Conservation (phyloP, 2,888 invertebrate species). For the Vesta saturnalis region DNA sequence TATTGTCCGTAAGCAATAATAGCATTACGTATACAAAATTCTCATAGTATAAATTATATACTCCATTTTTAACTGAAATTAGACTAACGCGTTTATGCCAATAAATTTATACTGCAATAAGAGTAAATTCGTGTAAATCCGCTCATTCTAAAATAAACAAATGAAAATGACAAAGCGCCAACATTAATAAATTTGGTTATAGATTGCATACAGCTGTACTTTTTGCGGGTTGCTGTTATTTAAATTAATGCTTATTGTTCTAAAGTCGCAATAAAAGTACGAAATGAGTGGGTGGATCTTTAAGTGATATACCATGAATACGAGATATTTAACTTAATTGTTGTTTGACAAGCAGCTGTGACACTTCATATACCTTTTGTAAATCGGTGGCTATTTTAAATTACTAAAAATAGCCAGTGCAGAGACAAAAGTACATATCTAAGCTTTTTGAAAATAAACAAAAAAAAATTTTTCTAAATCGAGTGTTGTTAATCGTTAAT, state of each 20-base stretch:
- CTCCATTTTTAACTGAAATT: neutral
- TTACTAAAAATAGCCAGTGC: neutral
- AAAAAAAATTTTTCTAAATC: too few relatives aligned
- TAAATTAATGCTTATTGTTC: neutral
- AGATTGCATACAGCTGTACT: constrained; percentile 5
- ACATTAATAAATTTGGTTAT: constrained; percentile 3
- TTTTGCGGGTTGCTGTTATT: neutral
- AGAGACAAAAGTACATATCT: too few relatives aligned
- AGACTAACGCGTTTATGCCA: too few relatives aligned
- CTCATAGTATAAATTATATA: too few relatives aligned
- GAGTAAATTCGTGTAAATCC: neutral
- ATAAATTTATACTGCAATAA: neutral
- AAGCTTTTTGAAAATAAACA: too few relatives aligned
- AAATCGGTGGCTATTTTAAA: neutral
- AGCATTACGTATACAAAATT: too few relatives aligned
- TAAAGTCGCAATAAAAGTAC: neutral
- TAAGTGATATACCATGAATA: neutral
- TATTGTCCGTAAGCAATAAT: too few relatives aligned
- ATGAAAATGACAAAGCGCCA: neutral
- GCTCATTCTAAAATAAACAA: neutral
- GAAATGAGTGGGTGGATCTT: neutral
- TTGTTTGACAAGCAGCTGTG: neutral
- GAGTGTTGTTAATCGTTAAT: too few relatives aligned
- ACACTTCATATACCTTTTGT: neutral
- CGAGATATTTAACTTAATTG: neutral